Conservation (phyloP, 2,797 vertebrate species). For the Hylomyscus alleni region DNA sequence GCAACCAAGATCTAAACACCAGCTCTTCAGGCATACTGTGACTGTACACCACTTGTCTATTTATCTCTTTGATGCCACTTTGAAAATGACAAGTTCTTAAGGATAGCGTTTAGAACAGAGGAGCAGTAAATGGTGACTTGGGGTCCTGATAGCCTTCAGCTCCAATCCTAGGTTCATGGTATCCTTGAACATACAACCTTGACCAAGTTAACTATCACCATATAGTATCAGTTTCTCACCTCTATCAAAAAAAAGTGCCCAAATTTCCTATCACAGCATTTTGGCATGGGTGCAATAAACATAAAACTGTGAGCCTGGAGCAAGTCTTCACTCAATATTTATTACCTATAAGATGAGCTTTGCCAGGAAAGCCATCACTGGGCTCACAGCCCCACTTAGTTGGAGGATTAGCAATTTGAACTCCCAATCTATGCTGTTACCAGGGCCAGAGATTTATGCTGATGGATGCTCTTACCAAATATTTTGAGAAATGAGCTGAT, state of each 20-base stretch:
- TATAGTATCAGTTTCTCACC: background rate
- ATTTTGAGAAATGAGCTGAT: background rate
- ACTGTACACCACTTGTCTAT: background rate
- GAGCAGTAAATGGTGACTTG: background rate
- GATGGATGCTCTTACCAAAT: background rate
- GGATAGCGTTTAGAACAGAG: background rate
- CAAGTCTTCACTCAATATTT: background rate
- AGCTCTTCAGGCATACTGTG: background rate
- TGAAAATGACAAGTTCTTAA: background rate
- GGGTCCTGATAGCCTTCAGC: background rate
- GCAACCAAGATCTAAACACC: background rate
- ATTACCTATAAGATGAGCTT: slow-evolving; percentile 42
- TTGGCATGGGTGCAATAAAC: background rate
- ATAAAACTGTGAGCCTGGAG: background rate
- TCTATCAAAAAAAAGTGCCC: background rate
- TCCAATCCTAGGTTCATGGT: background rate
- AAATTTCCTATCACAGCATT: background rate
- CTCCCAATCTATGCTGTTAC: background rate
- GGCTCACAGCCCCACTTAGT: background rate
- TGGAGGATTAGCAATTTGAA: background rate
- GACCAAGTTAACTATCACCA: background rate
- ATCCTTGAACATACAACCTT: background rate
- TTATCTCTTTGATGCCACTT: slow-evolving; percentile 14
- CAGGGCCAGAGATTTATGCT: background rate
- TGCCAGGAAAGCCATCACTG: background rate